Base-by-base conservation (phyloP, 2,113 vertebrate species). In the Paramormyrops kingsleyae region DNA sequence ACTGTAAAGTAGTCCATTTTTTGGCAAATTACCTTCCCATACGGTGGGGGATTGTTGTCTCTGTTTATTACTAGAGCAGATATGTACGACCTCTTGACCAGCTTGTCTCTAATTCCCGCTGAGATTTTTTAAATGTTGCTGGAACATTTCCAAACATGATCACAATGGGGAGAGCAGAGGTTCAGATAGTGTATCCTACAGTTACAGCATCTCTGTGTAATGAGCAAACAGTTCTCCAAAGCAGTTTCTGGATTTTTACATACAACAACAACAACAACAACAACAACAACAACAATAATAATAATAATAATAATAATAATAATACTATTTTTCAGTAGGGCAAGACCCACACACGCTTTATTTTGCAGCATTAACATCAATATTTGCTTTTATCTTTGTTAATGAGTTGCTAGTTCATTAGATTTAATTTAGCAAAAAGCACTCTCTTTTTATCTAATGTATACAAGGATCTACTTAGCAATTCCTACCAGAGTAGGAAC, bases 1-100 rank as follows among this genome's bases (percentile, higher is more conserved):
- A 35, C 12, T 62, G 52, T 39, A 42, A 12, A 31, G 35, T 24
- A 5, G 24, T 47, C 5, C 24, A 86, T n/a, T 86, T 86, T 27
- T 46, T n/a, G 10, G 42, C 24, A 49, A 27, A 49, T 86, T 50
- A 27, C 19, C 10, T 50, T 50, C 83, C 46, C 24, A 27, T 86
- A 46, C 46, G 83, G 83, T n/a, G 49, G 53, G 52, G 87, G 24
- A 87, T 19, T 53, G 53, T 44, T 87, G 91, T 92, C 80, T 7
- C 88, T 83, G 89, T 91, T 88, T 21, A 47, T 85, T 93, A 88
- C 87, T 19, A 89, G 47, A 94, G 90, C 90, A 90, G 88, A 90
- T 90, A 90, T 90, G 91, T 92, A 90, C 90, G 88, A 95, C 93
- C 93, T 94, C 92, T 90, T 93, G 93, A 92, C 93, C 92, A 90